phyloP scores from a whole-genome alignment of 2,797 vertebrate species.

The Melanotaenia pygmaea region DNA sequence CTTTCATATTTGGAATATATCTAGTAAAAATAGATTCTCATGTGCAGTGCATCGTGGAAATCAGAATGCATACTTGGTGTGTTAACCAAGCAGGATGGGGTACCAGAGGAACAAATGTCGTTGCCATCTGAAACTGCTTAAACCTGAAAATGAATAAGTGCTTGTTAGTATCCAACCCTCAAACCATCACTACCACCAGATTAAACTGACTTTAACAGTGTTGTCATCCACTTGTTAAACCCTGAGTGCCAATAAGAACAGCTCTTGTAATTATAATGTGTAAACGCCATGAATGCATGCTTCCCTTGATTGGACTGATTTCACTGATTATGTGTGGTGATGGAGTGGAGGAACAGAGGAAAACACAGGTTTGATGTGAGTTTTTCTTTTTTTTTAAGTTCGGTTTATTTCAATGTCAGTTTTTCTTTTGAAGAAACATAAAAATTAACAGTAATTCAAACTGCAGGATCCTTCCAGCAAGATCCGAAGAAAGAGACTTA shows the following conservation, averaged over 20 bases:
- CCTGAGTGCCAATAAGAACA: conserved; percentile 10
- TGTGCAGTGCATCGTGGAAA: too few species aligned
- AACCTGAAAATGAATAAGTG: neutral
- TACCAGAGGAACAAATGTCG: neutral
- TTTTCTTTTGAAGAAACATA: conserved; percentile 19
- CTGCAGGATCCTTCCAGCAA: neutral
- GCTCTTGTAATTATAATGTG: conserved; percentile 32
- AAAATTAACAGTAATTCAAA: too few species aligned
- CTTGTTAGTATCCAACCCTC: neutral
- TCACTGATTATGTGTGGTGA: conserved; percentile 34
- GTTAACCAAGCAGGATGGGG: neutral
- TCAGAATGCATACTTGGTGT: too few species aligned
- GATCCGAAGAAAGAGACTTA: neutral
- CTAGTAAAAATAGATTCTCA: too few species aligned
- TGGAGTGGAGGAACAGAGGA: neutral
- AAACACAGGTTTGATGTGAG: conserved; percentile 26
- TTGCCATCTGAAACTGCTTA: neutral
- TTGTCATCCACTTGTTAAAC: conserved; percentile 15
- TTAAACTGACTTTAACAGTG: conserved; percentile 24
- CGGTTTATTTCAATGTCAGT: neutral
- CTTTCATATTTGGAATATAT: too few species aligned
- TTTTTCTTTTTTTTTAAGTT: conserved; percentile 10
- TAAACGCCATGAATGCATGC: conserved; percentile 30
- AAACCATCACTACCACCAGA: neutral
- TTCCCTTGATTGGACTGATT: conserved; percentile 51